These are phyloP conservation scores for crab-eating macaque (Macaca fascicularis) DNA, from an alignment of 2,113 vertebrate species.

Conservation along the genomic window T2T-MFA8v1.1 NC_088379.1:41243001-41243500, in stretches of 20 bases:
- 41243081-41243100: not conserved
- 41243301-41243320: not conserved
- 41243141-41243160: not conserved
- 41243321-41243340: not conserved
- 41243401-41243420: not conserved
- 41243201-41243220: not conserved
- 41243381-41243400: not conserved
- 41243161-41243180: not conserved
- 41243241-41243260: not conserved
- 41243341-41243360: not conserved
- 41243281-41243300: not conserved
- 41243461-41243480: not conserved
- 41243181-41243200: not conserved
- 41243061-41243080: not conserved
- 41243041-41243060: not conserved
- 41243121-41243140: not conserved
- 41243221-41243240: not conserved
- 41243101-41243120: not conserved
- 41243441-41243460: accelerated
- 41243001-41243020: not conserved
- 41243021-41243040: not conserved
- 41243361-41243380: not conserved
- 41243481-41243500: not conserved
- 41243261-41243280: not conserved
- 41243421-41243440: not conserved